These are phyloP conservation scores for Diglossa cyanea DNA, from an alignment of 2,797 vertebrate species.

Conservation along the genomic window DNA sequence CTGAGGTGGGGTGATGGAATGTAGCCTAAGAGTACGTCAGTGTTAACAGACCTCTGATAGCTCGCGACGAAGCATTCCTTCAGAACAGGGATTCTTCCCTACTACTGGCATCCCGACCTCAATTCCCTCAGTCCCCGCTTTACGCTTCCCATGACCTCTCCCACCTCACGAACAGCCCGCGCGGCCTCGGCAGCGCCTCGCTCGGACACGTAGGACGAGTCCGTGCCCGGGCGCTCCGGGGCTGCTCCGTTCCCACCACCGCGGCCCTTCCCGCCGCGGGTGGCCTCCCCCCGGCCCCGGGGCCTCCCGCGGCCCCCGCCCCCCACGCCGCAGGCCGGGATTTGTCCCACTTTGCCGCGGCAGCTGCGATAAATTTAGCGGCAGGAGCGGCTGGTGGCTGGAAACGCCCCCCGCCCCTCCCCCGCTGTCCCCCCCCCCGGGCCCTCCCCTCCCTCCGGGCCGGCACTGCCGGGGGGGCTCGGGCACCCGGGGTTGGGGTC, in stretches of 20 bases:
- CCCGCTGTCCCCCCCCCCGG: too few relatives aligned
- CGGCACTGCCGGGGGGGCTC: too few relatives aligned
- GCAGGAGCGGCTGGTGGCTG: too few relatives aligned
- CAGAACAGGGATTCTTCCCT: neutral
- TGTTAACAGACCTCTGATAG: neutral
- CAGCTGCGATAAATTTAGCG: too few relatives aligned
- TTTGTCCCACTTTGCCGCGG: too few relatives aligned
- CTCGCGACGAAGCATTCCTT: neutral
- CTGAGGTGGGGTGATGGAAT: neutral
- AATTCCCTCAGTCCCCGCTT: neutral
- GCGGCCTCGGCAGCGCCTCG: neutral
- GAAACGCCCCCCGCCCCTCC: too few relatives aligned
- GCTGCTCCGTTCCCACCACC: rapidly evolving
- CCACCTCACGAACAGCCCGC: neutral
- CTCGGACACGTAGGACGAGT: too few relatives aligned
- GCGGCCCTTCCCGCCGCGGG: neutral
- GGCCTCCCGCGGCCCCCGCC: neutral
- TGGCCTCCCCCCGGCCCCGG: neutral
- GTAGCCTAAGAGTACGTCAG: neutral
- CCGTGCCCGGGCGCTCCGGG: too few relatives aligned
- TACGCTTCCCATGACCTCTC: neutral
- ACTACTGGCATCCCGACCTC: neutral
- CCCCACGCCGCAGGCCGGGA: neutral
- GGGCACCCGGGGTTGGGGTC: too few relatives aligned
- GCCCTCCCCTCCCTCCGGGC: too few relatives aligned